Evolutionary conservation across 2,797 vertebrate species (phyloP).

Genomic region (Loris lydekkerianus): DNA sequence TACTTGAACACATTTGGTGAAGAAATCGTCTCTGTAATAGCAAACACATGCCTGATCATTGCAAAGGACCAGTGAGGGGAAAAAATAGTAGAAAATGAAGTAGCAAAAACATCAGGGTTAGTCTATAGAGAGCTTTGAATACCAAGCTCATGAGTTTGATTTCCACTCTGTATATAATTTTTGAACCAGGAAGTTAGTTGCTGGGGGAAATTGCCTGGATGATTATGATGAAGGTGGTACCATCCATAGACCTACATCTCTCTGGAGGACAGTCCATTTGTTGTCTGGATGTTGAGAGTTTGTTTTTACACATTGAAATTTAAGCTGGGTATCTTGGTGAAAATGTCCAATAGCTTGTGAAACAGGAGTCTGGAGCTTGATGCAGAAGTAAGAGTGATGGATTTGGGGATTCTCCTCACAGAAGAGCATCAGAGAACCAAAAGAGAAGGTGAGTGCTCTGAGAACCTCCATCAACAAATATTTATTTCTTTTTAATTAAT

Average conservation of each 20-base stretch:
- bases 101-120: not conserved
- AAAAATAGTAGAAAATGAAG: not conserved
- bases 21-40: not conserved
- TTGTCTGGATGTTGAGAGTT: not conserved
- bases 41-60: not conserved
- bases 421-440: not conserved
- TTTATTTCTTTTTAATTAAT: not conserved
- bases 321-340: not conserved
- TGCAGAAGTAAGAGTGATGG: not conserved
- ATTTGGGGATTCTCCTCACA: not conserved
- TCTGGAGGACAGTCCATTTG: not conserved
- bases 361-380: not conserved
- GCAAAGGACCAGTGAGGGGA: not conserved
- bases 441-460: not conserved
- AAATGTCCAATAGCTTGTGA: not conserved
- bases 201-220: constrained; percentile 24
- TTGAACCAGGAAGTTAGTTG: constrained; percentile 31
- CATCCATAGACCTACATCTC: not conserved
- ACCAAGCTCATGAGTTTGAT: constrained; percentile 26
- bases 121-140: not conserved
- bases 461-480: not conserved
- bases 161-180: not conserved
- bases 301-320: constrained; percentile 22
- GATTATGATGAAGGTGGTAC: not conserved
- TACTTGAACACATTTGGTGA: not conserved